Percentiles rank a stretch among this genome's conserved stretches.
These are phyloP conservation scores for Biston betularia DNA, from an alignment of 2,888 invertebrate species.

Conservation along the genomic window DNA sequence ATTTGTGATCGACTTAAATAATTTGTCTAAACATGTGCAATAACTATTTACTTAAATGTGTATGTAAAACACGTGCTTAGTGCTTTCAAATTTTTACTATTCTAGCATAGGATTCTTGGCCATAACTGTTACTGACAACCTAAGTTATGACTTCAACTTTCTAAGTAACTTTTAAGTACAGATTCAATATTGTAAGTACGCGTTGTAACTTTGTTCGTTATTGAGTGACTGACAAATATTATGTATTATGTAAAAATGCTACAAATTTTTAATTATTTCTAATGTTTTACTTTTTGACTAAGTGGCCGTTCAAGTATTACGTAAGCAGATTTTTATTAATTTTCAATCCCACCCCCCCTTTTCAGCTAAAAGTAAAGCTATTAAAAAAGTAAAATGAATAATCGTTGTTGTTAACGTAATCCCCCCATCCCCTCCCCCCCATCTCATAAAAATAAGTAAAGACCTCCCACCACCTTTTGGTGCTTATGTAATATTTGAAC, in stretches of 20 bases:
- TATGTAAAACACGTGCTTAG: conserved; percentile 58
- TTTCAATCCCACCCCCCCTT: too few species aligned
- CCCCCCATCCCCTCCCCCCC: too few species aligned
- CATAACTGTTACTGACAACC: conserved; percentile 59
- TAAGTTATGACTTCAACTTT: conserved; percentile 24
- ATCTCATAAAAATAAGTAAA: too few species aligned
- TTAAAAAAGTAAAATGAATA: too few species aligned
- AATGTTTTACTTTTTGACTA: too few species aligned
- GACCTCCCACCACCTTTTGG: too few species aligned
- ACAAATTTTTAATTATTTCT: conserved; percentile 55
- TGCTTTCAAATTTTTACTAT: conserved; percentile 59
- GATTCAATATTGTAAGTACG: conserved; percentile 42
- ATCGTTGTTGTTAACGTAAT: too few species aligned
- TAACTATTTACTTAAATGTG: conserved; percentile 50
- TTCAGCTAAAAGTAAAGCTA: too few species aligned
- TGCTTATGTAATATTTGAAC: too few species aligned
- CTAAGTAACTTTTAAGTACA: conserved; percentile 23
- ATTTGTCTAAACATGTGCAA: conserved; percentile 59
- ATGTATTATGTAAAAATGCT: conserved; percentile 50
- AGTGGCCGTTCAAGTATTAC: too few species aligned
- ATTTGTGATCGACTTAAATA: conserved; percentile 69
- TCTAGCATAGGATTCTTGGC: conserved; percentile 50
- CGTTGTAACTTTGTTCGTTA: conserved; percentile 55
- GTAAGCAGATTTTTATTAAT: too few species aligned
- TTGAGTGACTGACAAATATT: conserved; percentile 54